Evolutionary conservation across 1,140 invertebrate genomes (phyloP).

Genomic region (Drosophila subobscura): DNA sequence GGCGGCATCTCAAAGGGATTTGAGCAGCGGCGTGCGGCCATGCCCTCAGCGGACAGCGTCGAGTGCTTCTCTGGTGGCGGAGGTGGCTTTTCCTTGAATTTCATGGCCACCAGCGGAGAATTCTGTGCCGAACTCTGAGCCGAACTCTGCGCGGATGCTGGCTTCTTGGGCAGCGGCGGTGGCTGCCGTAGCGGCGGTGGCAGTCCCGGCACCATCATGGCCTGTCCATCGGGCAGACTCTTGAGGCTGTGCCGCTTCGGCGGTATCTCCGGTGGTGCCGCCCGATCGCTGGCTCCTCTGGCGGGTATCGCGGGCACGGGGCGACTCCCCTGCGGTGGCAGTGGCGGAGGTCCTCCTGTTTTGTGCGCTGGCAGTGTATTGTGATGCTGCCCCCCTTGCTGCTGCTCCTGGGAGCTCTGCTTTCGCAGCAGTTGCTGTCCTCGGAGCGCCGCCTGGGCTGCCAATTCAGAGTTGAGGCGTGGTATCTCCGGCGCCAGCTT

Average conservation of each 20-base stretch:
- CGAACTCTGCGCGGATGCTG: slow-evolving; percentile 65
- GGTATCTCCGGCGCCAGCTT: slow-evolving; percentile 80
- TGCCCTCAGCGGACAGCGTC: slow-evolving; percentile 62
- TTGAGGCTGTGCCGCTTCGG: slow-evolving; percentile 81
- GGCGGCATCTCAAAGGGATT: slow-evolving; percentile 79
- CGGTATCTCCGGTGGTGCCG: slow-evolving; percentile 79
- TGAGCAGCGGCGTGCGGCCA: slow-evolving; percentile 65
- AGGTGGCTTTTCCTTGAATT: slow-evolving; percentile 78
- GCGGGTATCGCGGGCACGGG: slow-evolving; percentile 82
- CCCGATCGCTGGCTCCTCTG: slow-evolving; percentile 66
- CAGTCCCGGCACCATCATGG: slow-evolving; percentile 56
- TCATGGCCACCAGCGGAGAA: slow-evolving; percentile 65
- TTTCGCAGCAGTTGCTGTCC: slow-evolving; percentile 76
- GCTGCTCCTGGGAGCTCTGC: slow-evolving; percentile 63
- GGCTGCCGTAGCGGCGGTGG: slow-evolving; percentile 64
- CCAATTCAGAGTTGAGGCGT: slow-evolving; percentile 75
- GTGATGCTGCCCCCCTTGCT: slow-evolving; percentile 1
- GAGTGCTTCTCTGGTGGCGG: slow-evolving; percentile 72
- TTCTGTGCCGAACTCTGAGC: slow-evolving; percentile 80
- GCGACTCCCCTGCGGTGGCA: slow-evolving; percentile 70
- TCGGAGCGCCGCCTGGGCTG: slow-evolving; percentile 78
- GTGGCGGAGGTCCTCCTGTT: slow-evolving; percentile 55
- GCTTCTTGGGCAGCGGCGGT: slow-evolving; percentile 78
- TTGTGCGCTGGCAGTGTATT: slow-evolving; percentile 36
- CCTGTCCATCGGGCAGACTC: slow-evolving; percentile 70